phyloP scores from a whole-genome alignment of 2,113 vertebrate genomes.

The Ploceus nigricollis region DNA sequence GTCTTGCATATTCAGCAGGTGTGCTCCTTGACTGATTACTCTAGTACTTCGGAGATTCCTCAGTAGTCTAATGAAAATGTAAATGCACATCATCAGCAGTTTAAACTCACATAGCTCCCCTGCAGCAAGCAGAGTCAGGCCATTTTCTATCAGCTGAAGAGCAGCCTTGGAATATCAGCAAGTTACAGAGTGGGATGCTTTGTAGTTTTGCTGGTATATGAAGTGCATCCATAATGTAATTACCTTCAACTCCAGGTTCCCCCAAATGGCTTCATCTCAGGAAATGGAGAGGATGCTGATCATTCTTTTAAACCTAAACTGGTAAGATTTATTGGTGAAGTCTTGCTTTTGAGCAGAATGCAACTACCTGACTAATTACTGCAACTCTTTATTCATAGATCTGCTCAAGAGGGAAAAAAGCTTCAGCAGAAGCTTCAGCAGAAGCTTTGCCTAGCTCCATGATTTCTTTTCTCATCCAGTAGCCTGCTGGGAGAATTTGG shows the following conservation, averaged over 20 bases:
- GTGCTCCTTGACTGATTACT: not conserved
- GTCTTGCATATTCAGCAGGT: not conserved
- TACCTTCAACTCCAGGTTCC: not conserved
- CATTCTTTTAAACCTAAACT: not conserved
- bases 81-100: not conserved
- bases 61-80: not conserved
- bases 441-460: not conserved
- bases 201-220: not conserved
- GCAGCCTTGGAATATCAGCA: not conserved
- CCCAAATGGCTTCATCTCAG: not conserved
- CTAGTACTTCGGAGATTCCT: not conserved
- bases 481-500: not conserved
- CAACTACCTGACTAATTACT: not conserved
- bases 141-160: not conserved
- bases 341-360: not conserved
- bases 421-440: accelerated
- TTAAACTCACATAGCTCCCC: not conserved
- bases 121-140: not conserved
- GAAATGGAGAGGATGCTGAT: not conserved
- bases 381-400: not conserved
- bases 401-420: not conserved
- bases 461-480: not conserved
- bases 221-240: not conserved
- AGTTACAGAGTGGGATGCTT: not conserved
- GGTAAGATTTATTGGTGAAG: not conserved